Percentiles rank a stretch among this genome's conserved stretches.
Conservation (phyloP, 2,113 vertebrate genomes). For the Syngnathus floridae region DNA sequence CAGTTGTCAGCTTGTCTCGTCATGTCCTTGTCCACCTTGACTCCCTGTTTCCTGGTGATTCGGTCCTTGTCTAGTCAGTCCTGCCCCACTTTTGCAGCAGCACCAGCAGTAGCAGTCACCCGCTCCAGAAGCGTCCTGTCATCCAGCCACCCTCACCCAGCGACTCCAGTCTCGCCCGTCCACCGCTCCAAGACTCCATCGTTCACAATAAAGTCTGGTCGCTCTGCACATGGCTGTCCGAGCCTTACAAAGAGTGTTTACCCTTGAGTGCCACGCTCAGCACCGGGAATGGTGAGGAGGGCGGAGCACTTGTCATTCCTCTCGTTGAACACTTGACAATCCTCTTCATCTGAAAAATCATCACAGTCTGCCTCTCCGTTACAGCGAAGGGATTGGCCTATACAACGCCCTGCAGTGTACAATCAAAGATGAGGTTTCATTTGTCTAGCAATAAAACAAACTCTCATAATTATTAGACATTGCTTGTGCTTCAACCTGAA, state of each 20-base stretch:
- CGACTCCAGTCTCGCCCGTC: too few relatives aligned
- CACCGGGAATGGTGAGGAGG: conserved; percentile 76
- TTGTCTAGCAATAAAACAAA: not conserved
- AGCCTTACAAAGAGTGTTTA: conserved; percentile 44
- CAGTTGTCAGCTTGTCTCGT: too few relatives aligned
- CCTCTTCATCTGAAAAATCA: conserved; percentile 76
- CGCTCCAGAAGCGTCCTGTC: too few relatives aligned
- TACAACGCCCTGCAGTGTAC: conserved; percentile 76
- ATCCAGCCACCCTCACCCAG: too few relatives aligned
- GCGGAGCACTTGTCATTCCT: conserved; percentile 67
- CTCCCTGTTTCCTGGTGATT: too few relatives aligned
- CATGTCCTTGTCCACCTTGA: too few relatives aligned
- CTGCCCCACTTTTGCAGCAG: too few relatives aligned
- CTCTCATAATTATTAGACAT: not conserved
- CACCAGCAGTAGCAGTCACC: too few relatives aligned
- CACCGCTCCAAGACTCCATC: too few relatives aligned
- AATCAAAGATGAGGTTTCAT: not conserved
- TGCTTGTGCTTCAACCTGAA: not conserved
- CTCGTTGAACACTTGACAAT: conserved; percentile 62
- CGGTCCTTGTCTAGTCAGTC: too few relatives aligned
- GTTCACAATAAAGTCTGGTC: too few relatives aligned
- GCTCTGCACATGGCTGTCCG: too few relatives aligned
- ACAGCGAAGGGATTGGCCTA: conserved; percentile 78
- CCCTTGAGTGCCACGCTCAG: conserved; percentile 72
- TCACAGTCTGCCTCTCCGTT: conserved; percentile 82